Evolutionary conservation across 2,113 vertebrate genomes (phyloP), one percentile per base, ranked within the genome.

Genomic region (Tachysurus vachellii): DNA sequence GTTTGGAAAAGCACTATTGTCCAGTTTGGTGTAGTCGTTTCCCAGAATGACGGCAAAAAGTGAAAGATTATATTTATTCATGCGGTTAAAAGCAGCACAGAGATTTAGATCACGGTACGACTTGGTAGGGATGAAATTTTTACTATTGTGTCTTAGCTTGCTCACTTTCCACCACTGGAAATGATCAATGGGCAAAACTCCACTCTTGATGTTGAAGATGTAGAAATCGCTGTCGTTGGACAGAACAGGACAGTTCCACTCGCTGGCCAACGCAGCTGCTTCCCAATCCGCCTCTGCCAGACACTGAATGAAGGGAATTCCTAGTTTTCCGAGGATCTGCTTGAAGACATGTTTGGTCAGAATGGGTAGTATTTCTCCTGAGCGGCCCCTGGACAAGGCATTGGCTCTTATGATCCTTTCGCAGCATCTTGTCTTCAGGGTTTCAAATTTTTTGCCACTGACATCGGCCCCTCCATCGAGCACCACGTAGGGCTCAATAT

Each of bases 191-290:
- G 96, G 96, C 90, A 96, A 93, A 88, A 96, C 93, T 0, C 97
- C 98, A 16, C 23, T 91, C 1, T 90, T 91, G 47, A 98, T 90
- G 57, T 96, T 92, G 89, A 97, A 98, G 76, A 97, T 93, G 89
- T 92, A 97, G 85, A 99, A 99, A 92, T 98, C 97, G 75, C 96
- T 98, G 88, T 98, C 97, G 0, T 92, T 90, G 0, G 97, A 96
- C 3, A 98, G 93, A 19, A 98, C 95, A 0, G 97, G 96, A 75
- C 97, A 98, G 31, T 89, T 85, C 97, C 97, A 98, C 36, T 95
- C 90, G 54, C 92, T 93, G 66, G 97, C 97, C 83, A 99, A 91
- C 1, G 95, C 94, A 0, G 95, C 96, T 3, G 96, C 93, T 86
- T 98, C 95, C 64, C 91, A 91, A 89, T 98, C 96, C 1, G 97